Conservation (phyloP, 2,797 vertebrate genomes). For the Allobates femoralis region DNA sequence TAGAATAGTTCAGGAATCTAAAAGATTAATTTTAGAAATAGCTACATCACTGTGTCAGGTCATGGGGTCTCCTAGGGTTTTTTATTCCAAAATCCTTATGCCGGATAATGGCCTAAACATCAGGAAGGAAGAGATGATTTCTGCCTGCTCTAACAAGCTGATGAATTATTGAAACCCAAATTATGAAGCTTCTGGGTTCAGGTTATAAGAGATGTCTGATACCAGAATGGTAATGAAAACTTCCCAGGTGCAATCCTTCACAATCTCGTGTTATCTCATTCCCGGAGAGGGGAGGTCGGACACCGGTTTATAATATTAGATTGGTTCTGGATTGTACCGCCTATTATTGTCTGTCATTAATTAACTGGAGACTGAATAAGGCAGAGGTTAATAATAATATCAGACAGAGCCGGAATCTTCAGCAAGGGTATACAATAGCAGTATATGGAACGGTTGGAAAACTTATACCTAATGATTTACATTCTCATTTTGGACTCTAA, state of each 20-base stretch:
- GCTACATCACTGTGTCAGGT: background rate
- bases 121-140: slow-evolving; percentile 11
- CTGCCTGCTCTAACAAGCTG: slow-evolving; percentile 11
- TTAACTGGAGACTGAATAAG: slow-evolving; percentile 4
- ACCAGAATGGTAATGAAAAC: slow-evolving; percentile 24
- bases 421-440: slow-evolving; percentile 19
- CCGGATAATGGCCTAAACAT: slow-evolving; percentile 5
- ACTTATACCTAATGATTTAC: slow-evolving; percentile 38
- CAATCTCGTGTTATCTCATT: slow-evolving; percentile 27
- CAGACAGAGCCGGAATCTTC: slow-evolving; percentile 18
- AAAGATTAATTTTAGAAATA: background rate
- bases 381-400: slow-evolving; percentile 53
- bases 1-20: background rate
- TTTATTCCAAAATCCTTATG: slow-evolving; percentile 1
- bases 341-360: slow-evolving; percentile 22
- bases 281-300: slow-evolving; percentile 13
- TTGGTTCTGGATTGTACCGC: background rate
- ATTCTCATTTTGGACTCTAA: slow-evolving; percentile 20
- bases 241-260: slow-evolving; percentile 13
- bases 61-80: background rate
- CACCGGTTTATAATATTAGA: slow-evolving; percentile 39
- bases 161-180: slow-evolving; percentile 54
- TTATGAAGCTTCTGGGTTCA: slow-evolving; percentile 35
- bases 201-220: background rate
- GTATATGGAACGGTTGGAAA: slow-evolving; percentile 28